Conservation (phyloP, 2,888 invertebrate species). For the Cyclophora albipunctata region DNA sequence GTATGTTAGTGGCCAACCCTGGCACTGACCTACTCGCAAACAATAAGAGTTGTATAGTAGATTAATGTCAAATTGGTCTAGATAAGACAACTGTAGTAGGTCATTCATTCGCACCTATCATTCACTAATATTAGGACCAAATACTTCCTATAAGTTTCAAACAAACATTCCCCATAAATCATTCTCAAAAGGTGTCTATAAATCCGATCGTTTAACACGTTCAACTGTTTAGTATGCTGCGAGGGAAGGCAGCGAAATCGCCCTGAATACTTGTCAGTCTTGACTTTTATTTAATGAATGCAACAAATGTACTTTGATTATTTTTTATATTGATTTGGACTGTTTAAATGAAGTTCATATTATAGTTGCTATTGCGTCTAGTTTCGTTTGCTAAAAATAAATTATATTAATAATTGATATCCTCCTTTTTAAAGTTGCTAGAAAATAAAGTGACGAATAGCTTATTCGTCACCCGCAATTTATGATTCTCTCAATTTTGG, state of each 20-base stretch:
- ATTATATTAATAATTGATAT: not conserved
- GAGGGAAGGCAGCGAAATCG: constrained; percentile 50
- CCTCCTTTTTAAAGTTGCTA: not conserved
- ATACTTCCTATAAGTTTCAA: not conserved
- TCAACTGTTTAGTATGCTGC: constrained; percentile 41
- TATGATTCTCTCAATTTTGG: no score
- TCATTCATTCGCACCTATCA: not conserved
- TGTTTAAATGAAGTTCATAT: not conserved
- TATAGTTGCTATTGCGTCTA: not conserved
- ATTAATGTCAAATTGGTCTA: no score
- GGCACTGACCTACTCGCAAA: no score
- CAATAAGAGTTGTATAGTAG: no score
- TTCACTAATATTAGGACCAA: no score
- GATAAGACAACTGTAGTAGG: not conserved
- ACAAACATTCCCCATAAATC: constrained; percentile 5
- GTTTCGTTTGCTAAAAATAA: not conserved
- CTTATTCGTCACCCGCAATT: no score
- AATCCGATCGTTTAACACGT: constrained; percentile 17
- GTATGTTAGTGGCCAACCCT: not conserved
- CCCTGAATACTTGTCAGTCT: constrained; percentile 41
- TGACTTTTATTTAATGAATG: constrained; percentile 17
- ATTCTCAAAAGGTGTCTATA: not conserved
- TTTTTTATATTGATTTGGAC: not conserved
- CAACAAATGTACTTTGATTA: constrained; percentile 10
- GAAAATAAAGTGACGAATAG: no score